Conservation (phyloP, 2,797 vertebrate genomes). For the Tapirus indicus region DNA sequence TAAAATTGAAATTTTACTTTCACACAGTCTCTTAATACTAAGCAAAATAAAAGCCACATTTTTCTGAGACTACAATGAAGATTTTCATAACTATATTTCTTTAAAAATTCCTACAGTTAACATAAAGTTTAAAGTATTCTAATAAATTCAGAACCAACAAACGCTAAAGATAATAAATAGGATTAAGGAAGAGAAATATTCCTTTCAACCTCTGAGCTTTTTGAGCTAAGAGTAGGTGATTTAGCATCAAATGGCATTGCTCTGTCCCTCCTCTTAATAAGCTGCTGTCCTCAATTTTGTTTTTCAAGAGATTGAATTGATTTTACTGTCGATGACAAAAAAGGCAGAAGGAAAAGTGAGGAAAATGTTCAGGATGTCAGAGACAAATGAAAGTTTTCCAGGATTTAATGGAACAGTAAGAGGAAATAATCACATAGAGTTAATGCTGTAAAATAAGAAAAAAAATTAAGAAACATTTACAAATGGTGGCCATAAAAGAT, state of each 20-base stretch:
- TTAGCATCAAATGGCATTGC: neutral
- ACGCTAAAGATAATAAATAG: neutral
- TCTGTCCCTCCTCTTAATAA: slow-evolving; percentile 43
- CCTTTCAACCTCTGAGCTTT: neutral
- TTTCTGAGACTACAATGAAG: neutral
- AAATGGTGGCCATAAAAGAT: neutral
- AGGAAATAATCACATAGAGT: neutral
- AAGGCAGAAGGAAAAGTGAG: neutral
- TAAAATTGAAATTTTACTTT: neutral
- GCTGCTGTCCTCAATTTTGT: neutral
- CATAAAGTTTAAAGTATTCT: neutral
- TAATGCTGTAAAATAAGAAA: neutral
- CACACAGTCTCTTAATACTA: neutral
- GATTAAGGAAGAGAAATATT: neutral
- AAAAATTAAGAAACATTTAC: neutral
- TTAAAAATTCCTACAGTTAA: slow-evolving; percentile 17
- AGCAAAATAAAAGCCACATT: neutral
- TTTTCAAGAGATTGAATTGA: neutral
- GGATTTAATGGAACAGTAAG: neutral
- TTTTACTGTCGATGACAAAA: neutral
- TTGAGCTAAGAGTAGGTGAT: neutral
- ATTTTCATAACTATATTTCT: slow-evolving; percentile 2
- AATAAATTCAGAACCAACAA: neutral
- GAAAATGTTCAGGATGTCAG: neutral
- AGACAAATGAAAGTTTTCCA: neutral